Evolutionary conservation across 1,140 invertebrate genomes (phyloP), one percentile per base, ranked within the genome.

Genomic region (Arctopsyche grandis): DNA sequence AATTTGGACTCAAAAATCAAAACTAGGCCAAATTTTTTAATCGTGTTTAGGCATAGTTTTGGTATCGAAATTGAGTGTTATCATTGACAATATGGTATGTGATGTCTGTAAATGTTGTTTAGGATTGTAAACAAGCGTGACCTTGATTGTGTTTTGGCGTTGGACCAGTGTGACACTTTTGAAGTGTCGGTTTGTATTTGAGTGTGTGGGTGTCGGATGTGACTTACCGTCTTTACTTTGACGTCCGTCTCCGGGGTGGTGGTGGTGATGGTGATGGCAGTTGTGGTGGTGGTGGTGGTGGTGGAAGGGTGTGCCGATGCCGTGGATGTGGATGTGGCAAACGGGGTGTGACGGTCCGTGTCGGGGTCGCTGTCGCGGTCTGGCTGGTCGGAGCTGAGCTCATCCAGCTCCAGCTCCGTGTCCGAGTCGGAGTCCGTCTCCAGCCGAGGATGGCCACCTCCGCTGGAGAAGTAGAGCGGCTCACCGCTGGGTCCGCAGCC

Each of bases 151-250:
- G n/a, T n/a, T n/a, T n/a, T n/a, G n/a, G n/a, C n/a, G n/a, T n/a
- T n/a, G n/a, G n/a, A n/a, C n/a, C n/a, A n/a, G n/a, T n/a, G n/a
- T n/a, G n/a, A n/a, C 29, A 38, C 29, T 4, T 38, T 38, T 7
- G 29, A 38, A 1, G 29, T 7, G 1, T 4, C 29, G 29, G 29
- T 4, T 38, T 38, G 29, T 38, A 38, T 1, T 4, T 7, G 29
- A 7, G 29, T 38, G 29, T 7, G 29, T 1, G 29, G 29, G 7
- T 38, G 29, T 1, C 7, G 29, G 29, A 4, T 38, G 29, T 4
- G 5, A 73, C 48, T 29, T 78, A 82, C 81, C 81, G 81, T 82
- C 78, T 82, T 82, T 46, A 82, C 81, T 80, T 82, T 82, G 74
- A 82, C 81, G 48, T 80, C 81, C 16, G 81, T 77, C 16, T 79